These are phyloP conservation scores for Murina feae DNA, from an alignment of 2,113 vertebrate genomes.

Conservation along the genomic window DNA sequence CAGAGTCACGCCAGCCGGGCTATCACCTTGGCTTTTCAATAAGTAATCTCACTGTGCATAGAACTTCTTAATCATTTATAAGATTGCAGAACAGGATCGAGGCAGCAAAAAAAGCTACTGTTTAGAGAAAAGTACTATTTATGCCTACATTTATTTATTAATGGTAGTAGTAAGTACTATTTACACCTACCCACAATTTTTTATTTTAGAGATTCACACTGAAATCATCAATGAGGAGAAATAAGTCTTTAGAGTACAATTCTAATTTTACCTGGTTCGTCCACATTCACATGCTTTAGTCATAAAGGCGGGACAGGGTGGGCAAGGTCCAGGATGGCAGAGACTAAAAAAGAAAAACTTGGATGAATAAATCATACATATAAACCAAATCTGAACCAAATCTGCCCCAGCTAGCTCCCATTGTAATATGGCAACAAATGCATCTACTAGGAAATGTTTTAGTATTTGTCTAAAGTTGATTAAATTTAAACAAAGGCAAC, in stretches of 20 bases:
- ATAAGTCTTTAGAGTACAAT: neutral
- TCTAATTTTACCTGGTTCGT: conserved; percentile 88
- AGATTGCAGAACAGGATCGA: neutral
- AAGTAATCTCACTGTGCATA: neutral
- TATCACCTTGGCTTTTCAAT: neutral
- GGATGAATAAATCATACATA: conserved; percentile 1
- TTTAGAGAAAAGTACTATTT: neutral
- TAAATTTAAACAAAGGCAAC: conserved; percentile 30
- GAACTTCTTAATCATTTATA: neutral
- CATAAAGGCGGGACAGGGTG: conserved; percentile 93
- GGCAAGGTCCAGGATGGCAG: conserved; percentile 98
- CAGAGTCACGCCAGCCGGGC: no score
- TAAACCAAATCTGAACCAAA: neutral
- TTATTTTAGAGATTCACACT: conserved; percentile 38
- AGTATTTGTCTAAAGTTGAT: neutral
- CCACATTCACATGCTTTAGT: conserved; percentile 95
- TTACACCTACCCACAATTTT: conserved; percentile 1
- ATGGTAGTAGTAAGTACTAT: neutral
- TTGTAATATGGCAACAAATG: conserved; percentile 6
- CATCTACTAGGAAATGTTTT: neutral
- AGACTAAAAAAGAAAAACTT: conserved; percentile 81
- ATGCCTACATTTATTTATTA: neutral
- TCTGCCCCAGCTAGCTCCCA: neutral
- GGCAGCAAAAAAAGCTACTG: neutral
- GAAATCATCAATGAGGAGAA: conserved; percentile 19